Percentiles rank a stretch among this genome's conserved stretches.
These are phyloP conservation scores for Gibbula magus DNA, from an alignment of 2,888 invertebrate genomes.

Conservation along the genomic window DNA sequence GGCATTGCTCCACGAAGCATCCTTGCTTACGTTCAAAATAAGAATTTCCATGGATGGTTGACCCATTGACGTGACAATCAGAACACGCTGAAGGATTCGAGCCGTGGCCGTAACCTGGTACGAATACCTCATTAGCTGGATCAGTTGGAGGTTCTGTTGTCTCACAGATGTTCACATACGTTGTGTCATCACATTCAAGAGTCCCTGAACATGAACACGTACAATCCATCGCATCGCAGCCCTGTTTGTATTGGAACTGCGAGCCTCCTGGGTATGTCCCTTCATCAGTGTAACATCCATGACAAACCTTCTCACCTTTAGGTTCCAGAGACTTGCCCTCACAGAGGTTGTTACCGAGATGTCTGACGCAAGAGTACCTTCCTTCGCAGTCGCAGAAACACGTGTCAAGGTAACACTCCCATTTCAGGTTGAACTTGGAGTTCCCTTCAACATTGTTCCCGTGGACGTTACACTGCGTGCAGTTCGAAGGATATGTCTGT, in stretches of 20 bases:
- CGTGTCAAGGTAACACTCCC: not conserved
- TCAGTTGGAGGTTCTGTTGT: not conserved
- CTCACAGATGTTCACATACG: not conserved
- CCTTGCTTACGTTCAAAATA: not conserved
- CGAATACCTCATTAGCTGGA: not conserved
- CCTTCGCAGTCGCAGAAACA: not conserved
- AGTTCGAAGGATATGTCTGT: not conserved
- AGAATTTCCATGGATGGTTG: not conserved
- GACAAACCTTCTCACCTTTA: too few relatives aligned
- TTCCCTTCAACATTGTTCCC: not conserved
- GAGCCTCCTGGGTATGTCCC: not conserved
- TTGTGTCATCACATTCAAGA: conserved; percentile 13
- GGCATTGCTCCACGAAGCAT: not conserved
- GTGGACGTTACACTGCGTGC: not conserved
- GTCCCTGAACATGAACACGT: not conserved
- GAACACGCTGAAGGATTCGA: not conserved
- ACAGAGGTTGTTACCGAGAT: not conserved
- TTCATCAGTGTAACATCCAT: not conserved
- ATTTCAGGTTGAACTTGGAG: conserved; percentile 6
- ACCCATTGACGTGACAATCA: not conserved
- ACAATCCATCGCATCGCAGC: not conserved
- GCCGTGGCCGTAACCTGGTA: too few relatives aligned
- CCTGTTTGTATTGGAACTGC: not conserved
- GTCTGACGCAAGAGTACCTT: not conserved
- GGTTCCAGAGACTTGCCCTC: not conserved